These are phyloP conservation scores for Macaria liturata DNA, from an alignment of 2,888 invertebrate species.

Conservation along the genomic window DNA sequence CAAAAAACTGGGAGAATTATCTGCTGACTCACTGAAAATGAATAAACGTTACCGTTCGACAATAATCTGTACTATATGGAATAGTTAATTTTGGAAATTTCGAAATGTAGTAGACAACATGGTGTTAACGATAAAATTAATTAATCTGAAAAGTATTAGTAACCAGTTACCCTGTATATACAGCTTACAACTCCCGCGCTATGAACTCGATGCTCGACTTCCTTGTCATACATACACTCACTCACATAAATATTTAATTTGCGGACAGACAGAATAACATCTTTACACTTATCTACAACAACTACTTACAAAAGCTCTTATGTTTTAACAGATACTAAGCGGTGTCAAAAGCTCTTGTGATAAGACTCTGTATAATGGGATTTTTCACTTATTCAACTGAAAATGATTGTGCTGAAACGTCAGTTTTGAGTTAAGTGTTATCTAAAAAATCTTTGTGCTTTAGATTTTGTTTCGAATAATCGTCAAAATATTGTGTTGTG, in stretches of 20 bases:
- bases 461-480: constrained; percentile 22
- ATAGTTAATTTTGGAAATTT: too few species aligned
- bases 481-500: constrained; percentile 28
- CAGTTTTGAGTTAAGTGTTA: constrained; percentile 22
- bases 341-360: constrained; percentile 70
- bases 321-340: constrained; percentile 64
- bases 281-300: constrained; percentile 59
- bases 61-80: too few species aligned
- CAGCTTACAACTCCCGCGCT: constrained; percentile 36
- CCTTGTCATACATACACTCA: background rate
- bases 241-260: constrained; percentile 1
- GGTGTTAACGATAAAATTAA: too few species aligned
- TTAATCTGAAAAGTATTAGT: too few species aligned
- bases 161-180: too few species aligned
- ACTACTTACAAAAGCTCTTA: constrained; percentile 78
- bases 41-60: too few species aligned
- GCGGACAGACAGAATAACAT: constrained; percentile 38
- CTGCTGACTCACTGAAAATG: too few species aligned
- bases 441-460: constrained; percentile 21
- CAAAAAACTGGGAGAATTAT: too few species aligned
- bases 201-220: constrained; percentile 40
- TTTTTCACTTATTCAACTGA: constrained; percentile 34
- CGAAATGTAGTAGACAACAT: too few species aligned
- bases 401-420: constrained; percentile 42
- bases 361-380: constrained; percentile 28